phyloP scores from a whole-genome alignment of 2,113 vertebrate genomes.

The Lepidothrix coronata region DNA sequence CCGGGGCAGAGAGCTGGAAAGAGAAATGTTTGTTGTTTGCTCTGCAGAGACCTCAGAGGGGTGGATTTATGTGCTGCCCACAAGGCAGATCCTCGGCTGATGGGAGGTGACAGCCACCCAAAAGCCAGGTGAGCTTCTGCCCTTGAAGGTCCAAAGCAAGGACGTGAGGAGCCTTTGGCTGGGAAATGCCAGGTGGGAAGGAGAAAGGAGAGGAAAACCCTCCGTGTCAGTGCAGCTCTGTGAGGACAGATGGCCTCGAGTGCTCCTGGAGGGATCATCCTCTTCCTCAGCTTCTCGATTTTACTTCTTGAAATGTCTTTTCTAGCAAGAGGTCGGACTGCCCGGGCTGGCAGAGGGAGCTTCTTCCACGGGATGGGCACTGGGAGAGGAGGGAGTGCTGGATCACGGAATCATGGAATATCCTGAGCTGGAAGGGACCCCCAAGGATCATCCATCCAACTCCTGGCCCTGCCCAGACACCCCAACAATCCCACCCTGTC shows the following conservation, averaged over 20 bases:
- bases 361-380: background rate
- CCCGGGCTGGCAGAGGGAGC: background rate
- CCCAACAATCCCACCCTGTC: background rate
- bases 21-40: background rate
- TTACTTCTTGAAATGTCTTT: background rate
- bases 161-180: background rate
- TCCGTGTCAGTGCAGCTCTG: background rate
- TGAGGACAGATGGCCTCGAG: background rate
- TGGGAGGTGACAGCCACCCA: background rate
- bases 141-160: background rate
- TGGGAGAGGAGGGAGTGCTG: background rate
- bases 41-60: background rate
- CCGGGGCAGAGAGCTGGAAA: background rate
- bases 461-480: background rate
- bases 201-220: background rate
- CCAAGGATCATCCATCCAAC: background rate
- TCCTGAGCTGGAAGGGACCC: background rate
- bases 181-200: background rate
- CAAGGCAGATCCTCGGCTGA: background rate
- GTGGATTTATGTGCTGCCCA: background rate
- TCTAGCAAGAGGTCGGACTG: background rate
- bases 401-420: background rate
- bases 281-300: background rate
- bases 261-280: background rate
- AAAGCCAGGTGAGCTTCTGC: background rate